phyloP scores from a whole-genome alignment of 1,140 invertebrate species.

The Drosophila mayri region DNA sequence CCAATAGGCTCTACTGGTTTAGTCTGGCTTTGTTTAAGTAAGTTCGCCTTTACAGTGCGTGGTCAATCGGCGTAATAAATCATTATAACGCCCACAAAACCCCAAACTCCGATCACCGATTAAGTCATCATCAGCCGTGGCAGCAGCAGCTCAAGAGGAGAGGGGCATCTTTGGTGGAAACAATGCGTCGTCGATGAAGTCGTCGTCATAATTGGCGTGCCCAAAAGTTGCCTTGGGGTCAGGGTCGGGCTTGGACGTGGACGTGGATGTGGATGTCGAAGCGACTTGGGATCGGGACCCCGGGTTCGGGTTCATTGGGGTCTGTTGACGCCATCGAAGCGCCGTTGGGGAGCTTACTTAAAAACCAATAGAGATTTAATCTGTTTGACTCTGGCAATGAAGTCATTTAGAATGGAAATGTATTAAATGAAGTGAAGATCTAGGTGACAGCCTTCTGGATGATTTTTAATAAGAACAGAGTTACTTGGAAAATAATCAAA shows the following conservation, averaged over 20 bases:
- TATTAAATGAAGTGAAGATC: constrained; percentile 14
- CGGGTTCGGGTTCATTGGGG: constrained; percentile 16
- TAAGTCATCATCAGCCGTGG: constrained; percentile 66
- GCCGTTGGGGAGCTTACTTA: constrained; percentile 41
- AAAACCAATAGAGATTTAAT: constrained; percentile 59
- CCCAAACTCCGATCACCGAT: constrained; percentile 63
- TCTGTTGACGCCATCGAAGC: constrained; percentile 17
- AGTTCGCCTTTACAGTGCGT: constrained; percentile 66
- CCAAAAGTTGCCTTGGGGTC: constrained; percentile 61
- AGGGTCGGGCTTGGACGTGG: constrained; percentile 36
- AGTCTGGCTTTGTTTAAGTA: constrained; percentile 23
- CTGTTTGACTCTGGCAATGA: constrained; percentile 46
- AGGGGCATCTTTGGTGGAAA: constrained; percentile 40
- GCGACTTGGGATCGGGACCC: constrained; percentile 24
- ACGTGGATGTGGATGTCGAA: constrained; percentile 8
- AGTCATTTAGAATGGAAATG: constrained; percentile 60
- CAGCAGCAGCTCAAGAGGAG: constrained; percentile 3
- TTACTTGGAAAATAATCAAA: neutral
- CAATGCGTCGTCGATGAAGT: constrained; percentile 61
- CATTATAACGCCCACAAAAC: constrained; percentile 68
- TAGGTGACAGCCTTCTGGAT: neutral
- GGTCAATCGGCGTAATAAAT: constrained; percentile 72
- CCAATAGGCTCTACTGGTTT: constrained; percentile 18
- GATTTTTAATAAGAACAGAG: neutral
- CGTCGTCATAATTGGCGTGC: constrained; percentile 42